Evolutionary conservation across 2,888 invertebrate species (phyloP), one percentile per base, ranked within the genome.

Genomic region (Drosophila borealis): DNA sequence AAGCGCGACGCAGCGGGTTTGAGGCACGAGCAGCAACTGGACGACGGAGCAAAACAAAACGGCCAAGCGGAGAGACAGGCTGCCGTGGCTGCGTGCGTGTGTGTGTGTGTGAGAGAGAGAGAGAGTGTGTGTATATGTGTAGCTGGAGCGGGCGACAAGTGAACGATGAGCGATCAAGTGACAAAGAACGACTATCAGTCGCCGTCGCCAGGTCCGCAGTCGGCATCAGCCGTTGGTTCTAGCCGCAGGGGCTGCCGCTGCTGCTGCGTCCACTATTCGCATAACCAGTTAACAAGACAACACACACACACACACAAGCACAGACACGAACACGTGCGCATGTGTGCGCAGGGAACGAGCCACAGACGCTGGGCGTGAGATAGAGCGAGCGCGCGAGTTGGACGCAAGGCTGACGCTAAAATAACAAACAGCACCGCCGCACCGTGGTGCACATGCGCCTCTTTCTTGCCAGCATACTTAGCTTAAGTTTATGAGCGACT

Each of bases 251-350:
- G 70, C 60, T 71, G 49, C 9, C 19, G 36, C 33, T 45, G 46
- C 21, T 46, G 65, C 65, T 37, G 54, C 66, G 54, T 60, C 55
- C 50, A 64, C 64, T 75, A 82, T 86, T 82, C 83, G 78, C 81
- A 79, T 82, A 88, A 88, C 83, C 88, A 83, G 89, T 88, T 83
- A 85, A 71, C 83, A 85, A 71, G 66, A 62, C 69, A 79, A 63
- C 66, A 71, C 45, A 61, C 54, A 66, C 48, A 62, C 29, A 29
- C 53, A 62, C 55, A 46, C 14, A 45, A 37, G 21, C n/a, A 54
- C 45, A 63, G 29, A 29, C 36, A 21, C 11, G 25, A 34, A 11
- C 8, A 5, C 25, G 17, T 29, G 50, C 29, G 14, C 13, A 13
- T 45, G 42, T 36, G 29, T 39, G 49, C 42, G 49, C 36, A 33